Percentiles rank a stretch among this genome's conserved stretches.
Conservation (phyloP, 2,888 invertebrate species). For the Dysmachus trigonus region DNA sequence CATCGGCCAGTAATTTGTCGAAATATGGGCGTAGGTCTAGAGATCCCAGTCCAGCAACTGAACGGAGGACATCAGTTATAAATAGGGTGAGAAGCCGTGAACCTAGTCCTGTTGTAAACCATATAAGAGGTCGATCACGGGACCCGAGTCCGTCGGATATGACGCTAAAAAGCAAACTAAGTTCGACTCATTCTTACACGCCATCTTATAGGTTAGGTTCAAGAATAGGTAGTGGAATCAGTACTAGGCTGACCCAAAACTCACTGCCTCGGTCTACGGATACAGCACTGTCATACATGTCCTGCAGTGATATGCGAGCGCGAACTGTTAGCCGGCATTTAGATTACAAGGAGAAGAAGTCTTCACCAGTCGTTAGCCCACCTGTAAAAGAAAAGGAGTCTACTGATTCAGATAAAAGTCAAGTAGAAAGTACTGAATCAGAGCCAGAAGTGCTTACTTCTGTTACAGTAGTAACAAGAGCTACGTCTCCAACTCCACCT, state of each 20-base stretch:
- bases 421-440: slow-evolving; percentile 55
- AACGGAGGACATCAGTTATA: slow-evolving; percentile 54
- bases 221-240: slow-evolving; percentile 48
- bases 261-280: slow-evolving; percentile 50
- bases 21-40: slow-evolving; percentile 61
- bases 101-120: slow-evolving; percentile 60
- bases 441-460: slow-evolving; percentile 57
- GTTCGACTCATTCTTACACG: slow-evolving; percentile 50
- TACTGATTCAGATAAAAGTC: slow-evolving; percentile 55
- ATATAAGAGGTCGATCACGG: slow-evolving; percentile 63
- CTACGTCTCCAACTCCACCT: slow-evolving; percentile 81
- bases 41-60: slow-evolving; percentile 69
- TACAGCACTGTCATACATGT: slow-evolving; percentile 61
- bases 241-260: slow-evolving; percentile 52
- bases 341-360: slow-evolving; percentile 35
- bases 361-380: slow-evolving; percentile 63
- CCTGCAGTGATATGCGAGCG: slow-evolving; percentile 61
- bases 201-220: slow-evolving; percentile 55
- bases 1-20: slow-evolving; percentile 53
- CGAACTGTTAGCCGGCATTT: slow-evolving; percentile 57
- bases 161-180: slow-evolving; percentile 43
- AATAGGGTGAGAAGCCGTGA: slow-evolving; percentile 54
- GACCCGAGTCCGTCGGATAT: slow-evolving; percentile 69
- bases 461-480: slow-evolving; percentile 75
- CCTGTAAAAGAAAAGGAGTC: slow-evolving; percentile 61